Evolutionary conservation across 2,888 invertebrate species (phyloP).

Genomic region (Yponomeuta cagnagella): DNA sequence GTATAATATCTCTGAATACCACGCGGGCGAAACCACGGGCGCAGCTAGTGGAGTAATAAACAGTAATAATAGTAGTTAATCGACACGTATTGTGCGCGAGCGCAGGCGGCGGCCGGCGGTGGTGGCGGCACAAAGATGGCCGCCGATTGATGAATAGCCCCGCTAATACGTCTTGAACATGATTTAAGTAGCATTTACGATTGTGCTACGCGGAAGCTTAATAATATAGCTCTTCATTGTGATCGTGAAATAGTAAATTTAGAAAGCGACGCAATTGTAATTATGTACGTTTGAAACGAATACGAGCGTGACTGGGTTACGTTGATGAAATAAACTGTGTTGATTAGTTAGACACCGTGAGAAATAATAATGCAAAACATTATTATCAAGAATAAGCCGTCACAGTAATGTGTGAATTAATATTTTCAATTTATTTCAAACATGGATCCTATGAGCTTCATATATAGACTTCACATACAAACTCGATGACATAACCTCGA

Average conservation of each 20-base stretch:
- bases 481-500: too few relatives aligned
- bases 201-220: conserved; percentile 12
- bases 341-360: not conserved
- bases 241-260: conserved; percentile 7
- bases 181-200: conserved; percentile 16
- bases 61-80: conserved; percentile 58
- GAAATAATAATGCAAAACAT: not conserved
- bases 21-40: not conserved
- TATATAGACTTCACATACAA: too few relatives aligned
- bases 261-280: conserved; percentile 13
- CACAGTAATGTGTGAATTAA: not conserved
- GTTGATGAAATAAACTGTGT: conserved; percentile 1
- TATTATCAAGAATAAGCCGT: not conserved
- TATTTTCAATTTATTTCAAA: too few relatives aligned
- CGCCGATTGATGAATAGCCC: conserved; percentile 39
- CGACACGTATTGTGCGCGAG: conserved; percentile 40
- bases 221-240: conserved; percentile 6
- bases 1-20: not conserved
- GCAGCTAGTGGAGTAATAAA: conserved; percentile 48
- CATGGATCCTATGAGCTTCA: too few relatives aligned
- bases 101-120: conserved; percentile 39
- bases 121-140: conserved; percentile 24
- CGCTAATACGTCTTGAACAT: conserved; percentile 39
- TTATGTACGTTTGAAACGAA: not conserved
- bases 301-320: not conserved